These are phyloP conservation scores for Papilio gigon DNA, from an alignment of 2,888 invertebrate species.

Conservation along the genomic window DNA sequence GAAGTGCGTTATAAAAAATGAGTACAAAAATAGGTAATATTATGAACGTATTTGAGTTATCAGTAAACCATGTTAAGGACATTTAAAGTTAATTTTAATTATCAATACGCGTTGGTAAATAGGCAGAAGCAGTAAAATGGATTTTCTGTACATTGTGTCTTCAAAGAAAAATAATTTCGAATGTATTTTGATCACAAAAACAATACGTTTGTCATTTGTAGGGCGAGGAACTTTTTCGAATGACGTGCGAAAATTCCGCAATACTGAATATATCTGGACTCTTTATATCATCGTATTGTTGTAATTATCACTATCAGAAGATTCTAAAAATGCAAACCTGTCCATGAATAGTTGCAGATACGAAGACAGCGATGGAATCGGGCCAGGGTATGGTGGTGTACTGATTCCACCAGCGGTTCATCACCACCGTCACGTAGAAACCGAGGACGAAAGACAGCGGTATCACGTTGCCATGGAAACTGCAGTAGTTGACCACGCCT, in stretches of 20 bases:
- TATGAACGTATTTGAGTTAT: not conserved
- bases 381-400: slow-evolving; percentile 93
- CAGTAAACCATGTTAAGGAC: not conserved
- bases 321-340: slow-evolving; percentile 76
- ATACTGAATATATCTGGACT: not conserved
- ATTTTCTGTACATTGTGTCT: not conserved
- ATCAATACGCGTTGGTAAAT: not conserved
- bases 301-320: slow-evolving; percentile 11
- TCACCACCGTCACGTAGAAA: slow-evolving; percentile 96
- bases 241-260: not conserved
- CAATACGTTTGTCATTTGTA: not conserved
- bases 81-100: not conserved
- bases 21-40: not conserved
- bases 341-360: slow-evolving; percentile 91
- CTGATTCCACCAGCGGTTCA: slow-evolving; percentile 96
- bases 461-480: slow-evolving; percentile 92
- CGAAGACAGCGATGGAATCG: slow-evolving; percentile 92
- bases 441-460: slow-evolving; percentile 96
- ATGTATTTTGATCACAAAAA: not conserved
- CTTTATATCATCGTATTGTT: not conserved
- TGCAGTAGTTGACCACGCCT: slow-evolving; percentile 91
- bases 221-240: not conserved
- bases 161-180: not conserved
- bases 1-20: not conserved
- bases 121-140: not conserved